phyloP scores from a whole-genome alignment of 1,140 invertebrate species.

The Macrostomum lignano region DNA sequence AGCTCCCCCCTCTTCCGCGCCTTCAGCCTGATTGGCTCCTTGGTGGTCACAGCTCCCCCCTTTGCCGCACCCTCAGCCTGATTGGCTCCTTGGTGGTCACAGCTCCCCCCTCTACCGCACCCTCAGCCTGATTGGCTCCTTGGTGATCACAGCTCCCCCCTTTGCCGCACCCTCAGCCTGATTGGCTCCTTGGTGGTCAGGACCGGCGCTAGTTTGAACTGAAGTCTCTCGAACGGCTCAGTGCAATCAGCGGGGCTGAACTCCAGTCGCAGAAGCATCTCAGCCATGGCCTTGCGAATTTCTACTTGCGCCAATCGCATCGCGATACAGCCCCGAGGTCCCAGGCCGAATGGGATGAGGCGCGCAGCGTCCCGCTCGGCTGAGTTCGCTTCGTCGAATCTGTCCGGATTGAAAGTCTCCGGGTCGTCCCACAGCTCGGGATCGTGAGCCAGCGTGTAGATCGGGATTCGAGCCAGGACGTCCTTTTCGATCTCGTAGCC shows the following conservation, averaged over 20 bases:
- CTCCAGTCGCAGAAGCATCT: constrained; percentile 11
- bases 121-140: too few relatives aligned
- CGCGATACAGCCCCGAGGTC: constrained; percentile 12
- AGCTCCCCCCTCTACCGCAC: too few relatives aligned
- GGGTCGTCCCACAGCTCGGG: constrained; percentile 25
- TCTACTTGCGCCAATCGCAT: constrained; percentile 13
- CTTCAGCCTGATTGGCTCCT: too few relatives aligned
- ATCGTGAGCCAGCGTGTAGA: constrained; percentile 31
- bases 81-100: too few relatives aligned
- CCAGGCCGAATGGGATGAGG: constrained; percentile 11
- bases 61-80: too few relatives aligned
- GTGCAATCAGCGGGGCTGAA: constrained; percentile 9
- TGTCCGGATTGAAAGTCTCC: constrained; percentile 24
- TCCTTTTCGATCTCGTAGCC: constrained; percentile 10
- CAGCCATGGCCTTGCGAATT: constrained; percentile 11
- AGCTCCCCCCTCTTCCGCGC: too few relatives aligned
- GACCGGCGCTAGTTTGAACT: too few relatives aligned
- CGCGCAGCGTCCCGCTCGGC: constrained; percentile 3
- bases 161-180: too few relatives aligned
- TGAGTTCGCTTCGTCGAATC: constrained; percentile 4
- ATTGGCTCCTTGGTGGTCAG: too few relatives aligned
- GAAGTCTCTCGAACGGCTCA: too few relatives aligned
- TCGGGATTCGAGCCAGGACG: constrained; percentile 26
- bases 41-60: too few relatives aligned
- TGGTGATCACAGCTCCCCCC: too few relatives aligned